These are phyloP conservation scores for Heterochromis multidens DNA, from an alignment of 2,113 vertebrate genomes.

Conservation along the genomic window DNA sequence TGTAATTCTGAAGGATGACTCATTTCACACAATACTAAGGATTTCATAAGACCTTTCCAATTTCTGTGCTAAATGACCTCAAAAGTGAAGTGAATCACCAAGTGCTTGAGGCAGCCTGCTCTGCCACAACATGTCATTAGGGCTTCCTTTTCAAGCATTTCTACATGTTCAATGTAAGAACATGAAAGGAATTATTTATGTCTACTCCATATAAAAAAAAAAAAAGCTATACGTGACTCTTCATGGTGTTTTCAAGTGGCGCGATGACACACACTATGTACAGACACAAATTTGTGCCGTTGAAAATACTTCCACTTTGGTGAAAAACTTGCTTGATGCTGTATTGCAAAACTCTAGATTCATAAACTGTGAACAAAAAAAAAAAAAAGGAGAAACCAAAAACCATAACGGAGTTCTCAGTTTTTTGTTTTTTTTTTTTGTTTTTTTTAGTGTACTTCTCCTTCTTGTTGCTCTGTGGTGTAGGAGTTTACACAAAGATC, in stretches of 20 bases:
- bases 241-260: too few species aligned
- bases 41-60: background rate
- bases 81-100: background rate
- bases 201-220: too few species aligned
- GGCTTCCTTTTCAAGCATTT: background rate
- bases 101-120: background rate
- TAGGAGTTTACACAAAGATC: background rate
- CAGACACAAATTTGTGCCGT: background rate
- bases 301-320: too few species aligned
- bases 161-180: background rate
- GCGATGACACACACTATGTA: background rate
- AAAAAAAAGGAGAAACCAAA: too few species aligned
- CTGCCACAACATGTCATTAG: background rate
- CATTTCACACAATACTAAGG: background rate
- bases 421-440: too few species aligned
- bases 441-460: background rate
- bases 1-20: background rate
- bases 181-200: background rate
- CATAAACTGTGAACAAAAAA: background rate
- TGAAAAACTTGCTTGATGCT: too few species aligned
- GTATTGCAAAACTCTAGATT: too few species aligned
- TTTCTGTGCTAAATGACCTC: background rate
- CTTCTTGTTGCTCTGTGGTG: background rate
- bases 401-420: background rate
- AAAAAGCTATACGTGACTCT: too few species aligned